Evolutionary conservation across 2,113 vertebrate genomes (phyloP), one percentile per base, ranked within the genome.

Genomic region (Gambusia affinis): DNA sequence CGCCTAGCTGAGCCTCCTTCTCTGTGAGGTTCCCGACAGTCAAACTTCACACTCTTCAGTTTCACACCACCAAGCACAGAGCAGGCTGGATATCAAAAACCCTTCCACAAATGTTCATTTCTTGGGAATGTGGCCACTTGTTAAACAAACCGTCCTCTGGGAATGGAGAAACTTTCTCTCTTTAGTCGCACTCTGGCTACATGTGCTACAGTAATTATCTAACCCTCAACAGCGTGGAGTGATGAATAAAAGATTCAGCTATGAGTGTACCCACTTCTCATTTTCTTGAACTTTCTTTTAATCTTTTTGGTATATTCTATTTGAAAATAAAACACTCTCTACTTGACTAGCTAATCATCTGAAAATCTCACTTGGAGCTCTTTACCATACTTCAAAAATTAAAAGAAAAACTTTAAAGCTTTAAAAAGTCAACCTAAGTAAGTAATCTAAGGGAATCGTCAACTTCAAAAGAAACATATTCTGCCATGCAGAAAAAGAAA

Each of bases 211-310:
- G 75, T 71, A 88, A 85, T 87, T 85, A 89, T 80, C 75, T 67
- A 62, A 30, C 78, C 74, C 80, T 83, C 66, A 80, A 75, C 61
- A 33, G 75, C 54, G 0, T 83, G 81, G 71, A 84, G 79, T 72
- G 67, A 87, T 47, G 72, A 75, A 85, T 84, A 78, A 85, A 85
- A 86, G 70, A 83, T 76, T 83, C 29, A 60, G 75, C 75, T 69
- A 47, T 75, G 85, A 83, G 76, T 71, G 31, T 44, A 72, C 47
- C 73, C 64, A 64, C 70, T 79, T 35, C 63, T 78, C 63, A 69
- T 90, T 87, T 81, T 68, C 76, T 85, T 79, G 39, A 81, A 79
- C 77, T 33, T 42, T 35, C 75, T 77, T 80, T 70, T 85, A 77
- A 82, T 86, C 67, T 78, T 64, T 77, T 72, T 65, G 75, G 79